Evolutionary conservation across 2,113 vertebrate species (phyloP).

Genomic region (Gila orcuttii): DNA sequence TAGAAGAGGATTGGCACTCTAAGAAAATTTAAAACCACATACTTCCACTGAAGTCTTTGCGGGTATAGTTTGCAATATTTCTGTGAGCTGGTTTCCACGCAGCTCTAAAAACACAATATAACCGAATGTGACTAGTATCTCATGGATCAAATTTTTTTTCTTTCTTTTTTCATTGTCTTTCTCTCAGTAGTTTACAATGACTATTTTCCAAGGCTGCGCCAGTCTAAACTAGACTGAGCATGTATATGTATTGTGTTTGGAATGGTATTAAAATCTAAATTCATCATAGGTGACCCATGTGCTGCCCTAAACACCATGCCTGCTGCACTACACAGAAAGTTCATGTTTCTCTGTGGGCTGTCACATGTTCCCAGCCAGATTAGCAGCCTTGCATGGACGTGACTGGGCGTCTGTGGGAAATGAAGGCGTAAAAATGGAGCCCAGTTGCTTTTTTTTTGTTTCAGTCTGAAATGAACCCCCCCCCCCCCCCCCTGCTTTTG

Average conservation of each 20-base stretch:
- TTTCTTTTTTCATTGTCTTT: neutral
- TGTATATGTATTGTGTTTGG: slow-evolving; percentile 14
- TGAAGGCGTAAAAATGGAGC: slow-evolving; percentile 23
- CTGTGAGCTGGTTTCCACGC: neutral
- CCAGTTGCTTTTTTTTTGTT: slow-evolving; percentile 24
- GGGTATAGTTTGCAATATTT: neutral
- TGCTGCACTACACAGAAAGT: slow-evolving; percentile 64
- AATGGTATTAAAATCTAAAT: slow-evolving; percentile 62
- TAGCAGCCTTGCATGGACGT: slow-evolving; percentile 67
- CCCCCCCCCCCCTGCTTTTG: too few species aligned
- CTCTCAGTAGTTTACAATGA: neutral
- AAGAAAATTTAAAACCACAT: slow-evolving; percentile 8
- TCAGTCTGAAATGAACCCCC: neutral
- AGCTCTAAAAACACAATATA: neutral
- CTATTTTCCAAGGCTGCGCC: neutral
- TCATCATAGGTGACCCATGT: slow-evolving; percentile 60
- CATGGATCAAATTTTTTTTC: neutral
- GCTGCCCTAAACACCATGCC: slow-evolving; percentile 59
- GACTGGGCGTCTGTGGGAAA: slow-evolving; percentile 56
- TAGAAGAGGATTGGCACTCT: slow-evolving; percentile 30
- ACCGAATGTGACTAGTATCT: neutral
- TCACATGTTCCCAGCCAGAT: slow-evolving; percentile 66
- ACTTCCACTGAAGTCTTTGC: slow-evolving; percentile 3
- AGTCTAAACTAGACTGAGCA: neutral
- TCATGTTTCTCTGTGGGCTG: slow-evolving; percentile 63